phyloP scores from a whole-genome alignment of 2,797 vertebrate species.

The Melanotaenia boesemani region DNA sequence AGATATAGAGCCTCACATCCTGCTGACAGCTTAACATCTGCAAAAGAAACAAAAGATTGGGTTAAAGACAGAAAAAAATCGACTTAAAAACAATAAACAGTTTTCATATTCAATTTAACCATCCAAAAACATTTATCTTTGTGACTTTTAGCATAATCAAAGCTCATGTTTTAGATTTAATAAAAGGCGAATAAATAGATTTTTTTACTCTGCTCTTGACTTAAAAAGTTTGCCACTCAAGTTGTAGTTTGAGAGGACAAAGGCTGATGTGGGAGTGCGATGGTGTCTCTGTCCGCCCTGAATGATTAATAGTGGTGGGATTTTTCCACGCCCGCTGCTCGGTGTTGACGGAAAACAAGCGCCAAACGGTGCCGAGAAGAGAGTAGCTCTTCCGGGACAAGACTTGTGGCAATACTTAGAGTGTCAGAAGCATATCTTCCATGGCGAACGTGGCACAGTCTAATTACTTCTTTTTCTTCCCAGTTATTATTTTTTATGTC shows the following conservation, averaged over 20 bases:
- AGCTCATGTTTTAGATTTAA: conserved; percentile 14
- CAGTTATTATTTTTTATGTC: too few species aligned
- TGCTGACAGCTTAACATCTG: conserved; percentile 48
- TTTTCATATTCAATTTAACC: neutral
- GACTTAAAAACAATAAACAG: neutral
- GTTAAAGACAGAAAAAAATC: neutral
- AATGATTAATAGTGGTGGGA: conserved; percentile 88
- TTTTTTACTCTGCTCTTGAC: conserved; percentile 51
- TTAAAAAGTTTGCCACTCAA: conserved; percentile 75
- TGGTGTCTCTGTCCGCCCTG: conserved; percentile 81
- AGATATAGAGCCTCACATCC: conserved; percentile 40
- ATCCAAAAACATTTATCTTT: neutral
- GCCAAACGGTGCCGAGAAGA: conserved; percentile 74
- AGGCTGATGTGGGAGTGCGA: conserved; percentile 83
- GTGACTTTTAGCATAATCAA: conserved; percentile 25
- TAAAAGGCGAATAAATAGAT: conserved; percentile 45
- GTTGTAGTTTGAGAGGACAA: conserved; percentile 80
- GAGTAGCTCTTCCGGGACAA: conserved; percentile 61
- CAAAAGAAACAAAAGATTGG: conserved; percentile 15
- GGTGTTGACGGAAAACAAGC: conserved; percentile 83
- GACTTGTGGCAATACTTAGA: conserved; percentile 22
- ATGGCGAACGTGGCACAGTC: neutral
- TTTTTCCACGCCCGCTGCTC: conserved; percentile 82
- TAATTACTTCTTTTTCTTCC: neutral
- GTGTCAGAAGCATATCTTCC: conserved; percentile 3